Evolutionary conservation across 2,797 vertebrate genomes (phyloP).

Genomic region (Rhinatrema bivittatum): DNA sequence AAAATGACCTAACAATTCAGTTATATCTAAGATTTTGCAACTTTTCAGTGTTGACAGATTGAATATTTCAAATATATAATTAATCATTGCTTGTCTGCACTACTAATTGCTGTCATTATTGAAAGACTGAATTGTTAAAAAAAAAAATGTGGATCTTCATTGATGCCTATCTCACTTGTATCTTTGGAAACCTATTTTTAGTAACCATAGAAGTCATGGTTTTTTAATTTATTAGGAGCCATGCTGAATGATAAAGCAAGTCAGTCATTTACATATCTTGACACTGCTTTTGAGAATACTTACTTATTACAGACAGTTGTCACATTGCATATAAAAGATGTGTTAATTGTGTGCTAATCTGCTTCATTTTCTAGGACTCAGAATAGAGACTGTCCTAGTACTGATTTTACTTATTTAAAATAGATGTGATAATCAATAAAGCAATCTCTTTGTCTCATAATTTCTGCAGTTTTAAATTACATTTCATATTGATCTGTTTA

Average conservation of each 20-base stretch:
- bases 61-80: conserved; percentile 68
- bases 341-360: conserved; percentile 70
- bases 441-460: conserved; percentile 47
- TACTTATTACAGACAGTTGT: conserved; percentile 62
- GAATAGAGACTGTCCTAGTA: conserved; percentile 59
- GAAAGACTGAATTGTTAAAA: conserved; percentile 58
- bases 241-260: conserved; percentile 72
- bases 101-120: conserved; percentile 66
- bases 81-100: conserved; percentile 60
- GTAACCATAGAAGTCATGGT: conserved; percentile 65
- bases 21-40: conserved; percentile 51
- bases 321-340: conserved; percentile 66
- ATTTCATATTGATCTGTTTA: conserved; percentile 50
- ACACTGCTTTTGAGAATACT: conserved; percentile 64
- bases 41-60: conserved; percentile 47
- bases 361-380: conserved; percentile 59
- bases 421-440: conserved; percentile 54
- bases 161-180: conserved; percentile 56
- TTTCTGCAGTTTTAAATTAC: conserved; percentile 43
- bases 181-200: conserved; percentile 66
- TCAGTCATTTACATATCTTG: conserved; percentile 70
- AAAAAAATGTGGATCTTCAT: conserved; percentile 59
- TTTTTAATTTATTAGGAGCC: conserved; percentile 66
- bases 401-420: conserved; percentile 63
- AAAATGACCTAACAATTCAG: conserved; percentile 50